Conservation (phyloP, 2,888 invertebrate species). For the Parthenolecanium corni region DNA sequence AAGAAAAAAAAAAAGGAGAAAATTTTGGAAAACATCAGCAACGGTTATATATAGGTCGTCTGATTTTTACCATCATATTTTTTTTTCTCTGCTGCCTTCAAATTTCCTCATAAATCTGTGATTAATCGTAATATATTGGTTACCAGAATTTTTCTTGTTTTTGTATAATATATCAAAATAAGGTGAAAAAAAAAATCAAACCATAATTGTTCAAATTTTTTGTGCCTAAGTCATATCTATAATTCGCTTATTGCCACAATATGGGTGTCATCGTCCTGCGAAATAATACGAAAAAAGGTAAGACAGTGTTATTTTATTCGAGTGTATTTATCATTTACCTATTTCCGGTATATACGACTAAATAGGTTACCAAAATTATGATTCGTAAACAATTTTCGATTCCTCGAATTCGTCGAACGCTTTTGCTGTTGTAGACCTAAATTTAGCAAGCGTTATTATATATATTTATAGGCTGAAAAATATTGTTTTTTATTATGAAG, state of each 20-base stretch:
- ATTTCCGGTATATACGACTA: no score
- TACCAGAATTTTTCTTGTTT: slow-evolving; percentile 12
- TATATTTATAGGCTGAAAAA: no score
- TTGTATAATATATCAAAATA: background rate
- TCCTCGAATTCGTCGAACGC: no score
- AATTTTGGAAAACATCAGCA: background rate
- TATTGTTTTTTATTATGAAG: no score
- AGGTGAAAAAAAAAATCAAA: no score
- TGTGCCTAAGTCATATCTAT: slow-evolving; percentile 16
- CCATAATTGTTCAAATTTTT: background rate
- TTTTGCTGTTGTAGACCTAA: no score
- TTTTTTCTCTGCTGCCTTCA: background rate
- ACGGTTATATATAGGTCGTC: no score
- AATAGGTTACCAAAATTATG: no score
- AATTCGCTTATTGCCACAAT: slow-evolving; percentile 6
- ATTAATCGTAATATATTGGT: slow-evolving; percentile 22
- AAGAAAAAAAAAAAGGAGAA: background rate
- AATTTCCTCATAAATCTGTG: slow-evolving; percentile 10
- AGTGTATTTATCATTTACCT: no score
- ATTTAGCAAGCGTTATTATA: no score
- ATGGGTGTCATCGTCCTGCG: slow-evolving; percentile 26
- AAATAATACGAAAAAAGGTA: slow-evolving; percentile 24
- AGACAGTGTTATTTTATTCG: background rate
- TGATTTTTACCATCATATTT: no score
- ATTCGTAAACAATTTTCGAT: no score